phyloP scores from a whole-genome alignment of 2,113 vertebrate species.

The Nettapus auritus region DNA sequence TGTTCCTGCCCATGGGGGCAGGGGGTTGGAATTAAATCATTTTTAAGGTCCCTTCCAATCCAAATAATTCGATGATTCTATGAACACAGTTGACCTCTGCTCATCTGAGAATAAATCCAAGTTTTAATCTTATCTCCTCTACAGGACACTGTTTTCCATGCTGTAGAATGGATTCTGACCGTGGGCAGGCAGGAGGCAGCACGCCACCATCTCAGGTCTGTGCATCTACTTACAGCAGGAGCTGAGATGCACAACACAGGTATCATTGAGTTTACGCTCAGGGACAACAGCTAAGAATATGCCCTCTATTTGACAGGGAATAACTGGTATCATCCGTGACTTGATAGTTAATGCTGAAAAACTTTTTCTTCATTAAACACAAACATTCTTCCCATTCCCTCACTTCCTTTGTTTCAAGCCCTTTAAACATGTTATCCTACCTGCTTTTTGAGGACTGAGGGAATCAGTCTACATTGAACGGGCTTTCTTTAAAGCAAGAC shows the following conservation, averaged over 20 bases:
- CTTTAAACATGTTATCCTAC: neutral
- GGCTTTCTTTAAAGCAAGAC: neutral
- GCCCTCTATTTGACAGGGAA: neutral
- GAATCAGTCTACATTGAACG: neutral
- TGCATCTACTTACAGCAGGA: neutral
- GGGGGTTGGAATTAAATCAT: too few species aligned
- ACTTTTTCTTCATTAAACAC: neutral
- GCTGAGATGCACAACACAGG: neutral
- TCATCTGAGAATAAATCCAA: conserved; percentile 32
- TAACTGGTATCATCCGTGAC: neutral
- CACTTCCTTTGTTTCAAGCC: too few species aligned
- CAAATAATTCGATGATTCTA: too few species aligned
- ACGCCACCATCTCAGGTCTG: neutral
- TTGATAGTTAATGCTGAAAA: neutral
- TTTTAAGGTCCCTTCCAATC: too few species aligned
- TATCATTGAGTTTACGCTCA: neutral
- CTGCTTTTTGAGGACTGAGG: neutral
- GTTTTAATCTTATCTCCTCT: neutral
- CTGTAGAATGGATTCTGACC: neutral
- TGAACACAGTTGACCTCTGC: neutral
- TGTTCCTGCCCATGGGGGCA: too few species aligned
- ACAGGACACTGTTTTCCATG: neutral
- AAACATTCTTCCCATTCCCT: neutral
- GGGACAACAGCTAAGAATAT: neutral
- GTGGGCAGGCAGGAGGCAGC: neutral